Conservation (phyloP, 1,140 invertebrate genomes). For the Dendrolimus punctatus region DNA sequence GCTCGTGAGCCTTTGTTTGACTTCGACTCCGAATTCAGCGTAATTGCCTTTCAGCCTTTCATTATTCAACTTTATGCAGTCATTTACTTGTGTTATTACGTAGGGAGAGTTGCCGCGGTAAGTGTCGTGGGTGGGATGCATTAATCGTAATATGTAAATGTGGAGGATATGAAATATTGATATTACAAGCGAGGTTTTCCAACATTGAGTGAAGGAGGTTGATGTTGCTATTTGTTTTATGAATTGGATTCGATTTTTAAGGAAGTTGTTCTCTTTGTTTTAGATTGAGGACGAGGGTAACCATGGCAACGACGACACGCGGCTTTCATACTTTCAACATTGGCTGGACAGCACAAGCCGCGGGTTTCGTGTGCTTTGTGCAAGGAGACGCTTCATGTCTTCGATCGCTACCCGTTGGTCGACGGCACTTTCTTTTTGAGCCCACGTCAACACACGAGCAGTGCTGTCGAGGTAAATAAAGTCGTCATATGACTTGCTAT, state of each 20-base stretch:
- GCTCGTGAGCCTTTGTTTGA: conserved; percentile 64
- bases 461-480: conserved; percentile 81
- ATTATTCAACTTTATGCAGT: conserved; percentile 70
- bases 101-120: conserved; percentile 56
- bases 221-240: conserved; percentile 8
- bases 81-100: conserved; percentile 68
- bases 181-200: conserved; percentile 23
- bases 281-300: conserved; percentile 98
- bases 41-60: conserved; percentile 71
- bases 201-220: conserved; percentile 16
- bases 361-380: conserved; percentile 92
- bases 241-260: too few species aligned
- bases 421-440: conserved; percentile 98
- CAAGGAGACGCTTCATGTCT: conserved; percentile 90
- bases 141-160: conserved; percentile 69
- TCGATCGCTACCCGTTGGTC: conserved; percentile 96
- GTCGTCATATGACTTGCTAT: neutral
- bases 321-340: conserved; percentile 93
- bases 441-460: conserved; percentile 88
- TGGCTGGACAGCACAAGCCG: conserved; percentile 88
- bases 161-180: conserved; percentile 60
- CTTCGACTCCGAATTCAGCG: conserved; percentile 67
- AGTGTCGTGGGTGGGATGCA: conserved; percentile 65
- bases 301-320: conserved; percentile 97
- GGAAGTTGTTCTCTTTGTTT: conserved; percentile 56